Conservation (phyloP, 2,888 invertebrate genomes). For the Hydraecia micacea region DNA sequence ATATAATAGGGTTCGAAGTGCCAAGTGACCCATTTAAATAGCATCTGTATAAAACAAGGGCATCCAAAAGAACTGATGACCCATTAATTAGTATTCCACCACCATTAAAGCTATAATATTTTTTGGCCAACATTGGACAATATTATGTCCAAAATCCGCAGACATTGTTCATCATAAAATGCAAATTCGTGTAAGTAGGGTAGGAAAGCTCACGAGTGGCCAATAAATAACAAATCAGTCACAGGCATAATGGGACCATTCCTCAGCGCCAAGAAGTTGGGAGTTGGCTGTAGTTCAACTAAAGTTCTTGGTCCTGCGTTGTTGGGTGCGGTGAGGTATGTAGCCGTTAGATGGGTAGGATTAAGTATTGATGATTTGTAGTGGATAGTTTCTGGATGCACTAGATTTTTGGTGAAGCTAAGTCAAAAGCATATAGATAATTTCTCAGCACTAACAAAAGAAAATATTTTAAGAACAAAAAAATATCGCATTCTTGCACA, state of each 20-base stretch:
- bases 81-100: conserved; percentile 56
- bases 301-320: conserved; percentile 74
- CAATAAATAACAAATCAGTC: conserved; percentile 88
- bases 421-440: not conserved
- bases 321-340: conserved; percentile 54
- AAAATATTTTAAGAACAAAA: no score
- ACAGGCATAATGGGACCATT: conserved; percentile 84
- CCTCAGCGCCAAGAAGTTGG: conserved; percentile 83
- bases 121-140: conserved; percentile 56
- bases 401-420: not conserved
- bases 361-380: not conserved
- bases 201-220: conserved; percentile 79
- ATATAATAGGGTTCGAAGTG: not conserved
- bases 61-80: conserved; percentile 35
- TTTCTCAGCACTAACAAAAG: not conserved
- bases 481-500: no score
- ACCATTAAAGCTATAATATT: conserved; percentile 54
- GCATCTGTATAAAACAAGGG: not conserved
- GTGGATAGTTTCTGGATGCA: not conserved
- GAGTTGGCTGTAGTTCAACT: conserved; percentile 84
- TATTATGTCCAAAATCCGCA: conserved; percentile 63
- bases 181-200: conserved; percentile 68
- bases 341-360: conserved; percentile 22
- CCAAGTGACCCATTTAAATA: conserved; percentile 29
- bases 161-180: conserved; percentile 68